These are phyloP conservation scores for Chiloscyllium punctatum DNA, from an alignment of 2,797 vertebrate species.

Conservation along the genomic window DNA sequence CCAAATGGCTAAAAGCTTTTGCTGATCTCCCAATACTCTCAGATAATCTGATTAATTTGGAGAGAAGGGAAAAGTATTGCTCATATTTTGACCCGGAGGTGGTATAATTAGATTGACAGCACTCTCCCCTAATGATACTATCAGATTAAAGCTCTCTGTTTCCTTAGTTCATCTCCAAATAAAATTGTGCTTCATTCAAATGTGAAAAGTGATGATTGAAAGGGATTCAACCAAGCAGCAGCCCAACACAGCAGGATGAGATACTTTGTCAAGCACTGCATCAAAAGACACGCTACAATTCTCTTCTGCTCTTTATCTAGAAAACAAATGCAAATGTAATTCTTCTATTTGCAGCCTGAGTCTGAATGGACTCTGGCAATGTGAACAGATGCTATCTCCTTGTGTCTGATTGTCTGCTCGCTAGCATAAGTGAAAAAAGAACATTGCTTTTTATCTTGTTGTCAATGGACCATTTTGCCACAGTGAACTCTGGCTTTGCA, in stretches of 20 bases:
- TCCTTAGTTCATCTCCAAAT: conserved; percentile 31
- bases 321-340: neutral
- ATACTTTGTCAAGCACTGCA: neutral
- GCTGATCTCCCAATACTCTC: conserved; percentile 58
- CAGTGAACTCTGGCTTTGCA: neutral
- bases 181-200: conserved; percentile 14
- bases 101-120: conserved; percentile 83
- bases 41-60: conserved; percentile 78
- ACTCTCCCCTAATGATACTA: conserved; percentile 69
- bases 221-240: neutral
- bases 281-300: neutral
- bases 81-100: conserved; percentile 82
- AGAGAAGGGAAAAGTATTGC: conserved; percentile 79
- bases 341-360: neutral
- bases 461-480: neutral
- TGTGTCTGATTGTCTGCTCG: neutral
- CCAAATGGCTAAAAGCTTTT: conserved; percentile 48
- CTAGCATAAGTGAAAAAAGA: neutral
- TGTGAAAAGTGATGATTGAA: conserved; percentile 14
- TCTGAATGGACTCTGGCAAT: neutral
- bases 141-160: conserved; percentile 67
- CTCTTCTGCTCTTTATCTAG: neutral
- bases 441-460: neutral
- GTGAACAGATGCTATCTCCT: neutral
- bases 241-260: neutral